phyloP scores from a whole-genome alignment of 2,113 vertebrate species.

The Mionectes macconnelli region DNA sequence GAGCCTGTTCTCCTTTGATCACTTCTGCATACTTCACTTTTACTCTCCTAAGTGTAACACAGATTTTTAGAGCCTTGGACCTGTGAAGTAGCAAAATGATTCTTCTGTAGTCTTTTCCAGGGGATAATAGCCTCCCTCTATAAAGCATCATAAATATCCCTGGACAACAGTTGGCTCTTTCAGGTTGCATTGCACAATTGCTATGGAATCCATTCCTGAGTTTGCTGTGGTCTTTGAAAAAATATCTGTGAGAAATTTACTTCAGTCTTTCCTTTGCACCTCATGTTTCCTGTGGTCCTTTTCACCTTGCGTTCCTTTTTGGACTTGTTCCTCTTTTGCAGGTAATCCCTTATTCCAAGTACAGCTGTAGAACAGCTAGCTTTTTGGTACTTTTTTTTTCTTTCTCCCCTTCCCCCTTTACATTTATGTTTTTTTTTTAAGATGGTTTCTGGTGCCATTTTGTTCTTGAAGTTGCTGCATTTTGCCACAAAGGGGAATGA shows the following conservation, averaged over 20 bases:
- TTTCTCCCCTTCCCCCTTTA: rapidly evolving
- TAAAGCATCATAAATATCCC: slow-evolving; percentile 60
- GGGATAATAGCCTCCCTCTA: slow-evolving; percentile 26
- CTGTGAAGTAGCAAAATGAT: slow-evolving; percentile 49
- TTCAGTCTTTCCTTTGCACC: background rate
- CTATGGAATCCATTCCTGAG: background rate
- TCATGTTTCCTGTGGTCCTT: background rate
- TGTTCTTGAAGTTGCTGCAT: background rate
- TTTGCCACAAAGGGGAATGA: slow-evolving; percentile 17
- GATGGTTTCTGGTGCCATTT: background rate
- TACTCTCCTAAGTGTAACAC: slow-evolving; percentile 46
- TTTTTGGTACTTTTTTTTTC: background rate
- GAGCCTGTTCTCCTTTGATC: slow-evolving; percentile 63
- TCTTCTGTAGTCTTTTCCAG: slow-evolving; percentile 44
- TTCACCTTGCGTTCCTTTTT: background rate
- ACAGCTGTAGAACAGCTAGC: background rate
- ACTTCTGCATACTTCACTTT: slow-evolving; percentile 71
- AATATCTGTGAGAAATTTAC: background rate
- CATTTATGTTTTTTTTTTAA: background rate
- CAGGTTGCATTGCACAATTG: background rate
- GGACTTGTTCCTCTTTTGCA: background rate
- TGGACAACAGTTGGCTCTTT: slow-evolving; percentile 16
- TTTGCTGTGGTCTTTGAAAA: background rate
- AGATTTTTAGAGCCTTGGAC: slow-evolving; percentile 48
- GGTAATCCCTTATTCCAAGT: background rate